Percentiles rank a stretch among this genome's conserved stretches.
Evolutionary conservation across 2,797 vertebrate species (phyloP).

Genomic region (Hoplostethus mediterraneus): DNA sequence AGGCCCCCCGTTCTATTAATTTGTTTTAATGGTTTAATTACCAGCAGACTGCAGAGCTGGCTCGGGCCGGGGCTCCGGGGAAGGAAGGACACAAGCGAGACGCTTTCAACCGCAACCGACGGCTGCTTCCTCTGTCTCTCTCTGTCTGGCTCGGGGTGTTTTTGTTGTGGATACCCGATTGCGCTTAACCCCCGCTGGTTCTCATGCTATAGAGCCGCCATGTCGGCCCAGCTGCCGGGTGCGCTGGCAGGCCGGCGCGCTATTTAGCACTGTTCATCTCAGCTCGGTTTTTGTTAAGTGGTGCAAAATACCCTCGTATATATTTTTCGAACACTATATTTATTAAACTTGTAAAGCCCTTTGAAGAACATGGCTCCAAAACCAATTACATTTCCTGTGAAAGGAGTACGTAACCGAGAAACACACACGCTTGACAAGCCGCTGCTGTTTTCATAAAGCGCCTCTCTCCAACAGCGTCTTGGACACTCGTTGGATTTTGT

Average conservation of each 20-base stretch:
- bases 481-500: conserved; percentile 41
- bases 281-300: conserved; percentile 51
- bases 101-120: conserved; percentile 48
- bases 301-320: conserved; percentile 45
- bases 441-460: conserved; percentile 33
- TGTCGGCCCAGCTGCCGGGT: conserved; percentile 7
- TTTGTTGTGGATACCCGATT: conserved; percentile 18
- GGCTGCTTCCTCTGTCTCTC: conserved; percentile 24
- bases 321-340: conserved; percentile 53
- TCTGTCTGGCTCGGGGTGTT: conserved; percentile 20
- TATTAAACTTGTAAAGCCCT: conserved; percentile 49
- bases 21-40: conserved; percentile 77
- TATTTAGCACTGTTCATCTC: conserved; percentile 25
- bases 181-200: background rate
- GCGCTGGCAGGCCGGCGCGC: conserved; percentile 22
- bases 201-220: conserved; percentile 12
- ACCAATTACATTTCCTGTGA: conserved; percentile 58
- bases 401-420: conserved; percentile 49
- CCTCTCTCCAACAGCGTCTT: conserved; percentile 14
- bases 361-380: conserved; percentile 58
- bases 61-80: conserved; percentile 28
- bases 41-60: conserved; percentile 58
- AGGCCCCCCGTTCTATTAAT: conserved; percentile 72
- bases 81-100: conserved; percentile 70
- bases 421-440: conserved; percentile 38